Evolutionary conservation across 2,113 vertebrate species (phyloP).

Genomic region (Brachyhypopomus gauderio): DNA sequence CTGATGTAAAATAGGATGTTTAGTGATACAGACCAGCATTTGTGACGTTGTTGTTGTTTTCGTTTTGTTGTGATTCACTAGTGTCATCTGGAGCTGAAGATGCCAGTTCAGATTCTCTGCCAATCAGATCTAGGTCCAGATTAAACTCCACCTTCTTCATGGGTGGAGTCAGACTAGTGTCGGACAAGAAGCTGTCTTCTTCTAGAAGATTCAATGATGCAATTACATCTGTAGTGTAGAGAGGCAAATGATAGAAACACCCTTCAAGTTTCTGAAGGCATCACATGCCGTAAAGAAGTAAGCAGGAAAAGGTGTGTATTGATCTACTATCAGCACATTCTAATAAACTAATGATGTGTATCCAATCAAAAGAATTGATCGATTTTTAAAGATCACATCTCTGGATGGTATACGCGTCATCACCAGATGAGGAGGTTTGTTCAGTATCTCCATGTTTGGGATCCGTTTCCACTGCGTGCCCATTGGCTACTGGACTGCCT

Average conservation of each 20-base stretch:
- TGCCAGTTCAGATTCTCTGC: neutral
- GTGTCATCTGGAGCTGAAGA: neutral
- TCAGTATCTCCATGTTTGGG: neutral
- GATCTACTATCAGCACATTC: neutral
- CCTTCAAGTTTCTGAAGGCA: neutral
- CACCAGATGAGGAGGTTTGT: neutral
- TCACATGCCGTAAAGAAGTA: too few relatives aligned
- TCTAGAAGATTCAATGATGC: constrained; percentile 46
- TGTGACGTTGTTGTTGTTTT: constrained; percentile 67
- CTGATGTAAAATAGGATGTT: constrained; percentile 12
- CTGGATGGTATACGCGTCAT: neutral
- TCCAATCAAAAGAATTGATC: neutral
- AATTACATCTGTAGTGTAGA: constrained; percentile 5
- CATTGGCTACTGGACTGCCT: constrained; percentile 29
- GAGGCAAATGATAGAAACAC: neutral
- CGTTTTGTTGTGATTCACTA: constrained; percentile 52
- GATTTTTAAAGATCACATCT: neutral
- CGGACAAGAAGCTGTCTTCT: constrained; percentile 20
- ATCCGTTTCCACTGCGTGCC: constrained; percentile 19
- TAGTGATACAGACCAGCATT: constrained; percentile 29
- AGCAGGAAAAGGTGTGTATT: too few relatives aligned
- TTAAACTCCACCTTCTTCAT: constrained; percentile 38
- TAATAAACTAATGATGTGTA: neutral
- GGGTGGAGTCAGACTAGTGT: neutral
- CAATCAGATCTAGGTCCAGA: constrained; percentile 11